Conservation (phyloP, 2,888 invertebrate species). For the Leptinotarsa haldemani region DNA sequence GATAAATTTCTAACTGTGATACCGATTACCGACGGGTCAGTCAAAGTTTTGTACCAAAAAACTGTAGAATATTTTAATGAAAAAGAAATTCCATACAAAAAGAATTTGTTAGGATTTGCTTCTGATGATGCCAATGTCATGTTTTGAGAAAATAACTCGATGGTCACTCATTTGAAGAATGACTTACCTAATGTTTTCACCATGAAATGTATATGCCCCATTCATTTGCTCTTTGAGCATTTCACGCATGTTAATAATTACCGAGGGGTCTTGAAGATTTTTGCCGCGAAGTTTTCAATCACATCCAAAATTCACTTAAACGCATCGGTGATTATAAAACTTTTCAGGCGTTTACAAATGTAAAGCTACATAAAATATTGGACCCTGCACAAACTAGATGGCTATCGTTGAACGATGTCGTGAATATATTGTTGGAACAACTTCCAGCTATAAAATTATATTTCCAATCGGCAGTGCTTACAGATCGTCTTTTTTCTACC, state of each 20-base stretch:
- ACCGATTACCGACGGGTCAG: constrained; percentile 1
- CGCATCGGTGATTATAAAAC: constrained; percentile 12
- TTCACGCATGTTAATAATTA: neutral
- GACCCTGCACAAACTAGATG: constrained; percentile 58
- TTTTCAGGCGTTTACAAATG: constrained; percentile 25
- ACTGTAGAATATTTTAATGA: neutral
- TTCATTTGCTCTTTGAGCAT: neutral
- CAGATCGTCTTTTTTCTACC: neutral
- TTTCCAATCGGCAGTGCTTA: constrained; percentile 13
- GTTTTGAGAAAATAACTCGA: neutral
- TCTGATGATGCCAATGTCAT: neutral
- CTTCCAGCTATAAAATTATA: constrained; percentile 23
- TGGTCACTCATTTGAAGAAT: constrained; percentile 9
- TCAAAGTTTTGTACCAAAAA: neutral
- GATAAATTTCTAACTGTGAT: constrained; percentile 14
- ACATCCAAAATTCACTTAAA: constrained; percentile 14
- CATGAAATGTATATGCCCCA: constrained; percentile 8
- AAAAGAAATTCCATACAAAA: neutral
- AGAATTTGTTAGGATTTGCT: neutral
- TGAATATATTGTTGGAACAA: constrained; percentile 17
- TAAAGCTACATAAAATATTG: constrained; percentile 31
- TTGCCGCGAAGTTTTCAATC: constrained; percentile 18
- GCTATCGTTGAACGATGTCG: constrained; percentile 18
- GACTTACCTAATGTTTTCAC: neutral
- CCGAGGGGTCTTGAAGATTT: constrained; percentile 17